Evolutionary conservation across 2,797 vertebrate species (phyloP).

Genomic region (Anguilla pacifica): DNA sequence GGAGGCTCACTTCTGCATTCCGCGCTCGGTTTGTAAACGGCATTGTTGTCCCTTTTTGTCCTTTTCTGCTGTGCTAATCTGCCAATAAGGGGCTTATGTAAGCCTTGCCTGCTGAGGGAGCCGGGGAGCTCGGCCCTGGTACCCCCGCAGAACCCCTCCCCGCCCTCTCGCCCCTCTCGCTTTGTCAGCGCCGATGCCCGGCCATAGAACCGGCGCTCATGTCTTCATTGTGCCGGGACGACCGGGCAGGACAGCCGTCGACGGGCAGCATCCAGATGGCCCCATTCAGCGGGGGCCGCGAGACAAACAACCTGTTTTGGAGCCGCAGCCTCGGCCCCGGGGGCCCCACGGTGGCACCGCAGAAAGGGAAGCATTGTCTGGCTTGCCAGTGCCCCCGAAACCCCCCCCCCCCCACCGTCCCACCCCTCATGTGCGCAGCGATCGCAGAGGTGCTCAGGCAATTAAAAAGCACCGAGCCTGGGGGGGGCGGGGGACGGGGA

Average conservation of each 20-base stretch:
- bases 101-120: conserved; percentile 11
- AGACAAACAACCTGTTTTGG: conserved; percentile 32
- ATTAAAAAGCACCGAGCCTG: conserved; percentile 9
- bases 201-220: conserved; percentile 23
- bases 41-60: conserved; percentile 34
- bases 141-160: neutral
- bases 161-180: neutral
- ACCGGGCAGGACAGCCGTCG: conserved; percentile 35
- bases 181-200: conserved; percentile 30
- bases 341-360: neutral
- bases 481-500: neutral
- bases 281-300: conserved; percentile 16
- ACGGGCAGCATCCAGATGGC: conserved; percentile 35
- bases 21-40: neutral
- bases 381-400: conserved; percentile 18
- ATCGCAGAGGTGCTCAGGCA: conserved; percentile 7
- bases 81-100: conserved; percentile 33
- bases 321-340: neutral
- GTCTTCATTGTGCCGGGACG: conserved; percentile 36
- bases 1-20: neutral
- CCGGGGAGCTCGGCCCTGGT: neutral
- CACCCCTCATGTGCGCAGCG: neutral
- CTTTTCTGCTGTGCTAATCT: conserved; percentile 31
- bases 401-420: neutral
- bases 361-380: conserved; percentile 26